A percentile compares a stretch with the other conserved stretches of the same genome.
These are phyloP conservation scores for Catamblyrhynchus diadema DNA, from an alignment of 2,797 vertebrate species.

Conservation along the genomic window DNA sequence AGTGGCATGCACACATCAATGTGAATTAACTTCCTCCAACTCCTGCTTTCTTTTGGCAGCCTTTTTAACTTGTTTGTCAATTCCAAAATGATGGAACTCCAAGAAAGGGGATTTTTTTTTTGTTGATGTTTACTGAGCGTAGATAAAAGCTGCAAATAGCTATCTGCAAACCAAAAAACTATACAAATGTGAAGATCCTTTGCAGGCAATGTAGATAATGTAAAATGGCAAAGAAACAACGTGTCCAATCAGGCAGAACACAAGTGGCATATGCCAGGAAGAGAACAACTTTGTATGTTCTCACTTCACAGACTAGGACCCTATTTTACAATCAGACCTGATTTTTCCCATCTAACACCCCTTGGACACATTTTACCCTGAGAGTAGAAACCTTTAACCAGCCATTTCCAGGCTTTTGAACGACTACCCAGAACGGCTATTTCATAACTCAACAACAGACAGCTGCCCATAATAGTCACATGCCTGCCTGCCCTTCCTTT, in stretches of 20 bases:
- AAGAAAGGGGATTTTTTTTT: slow-evolving; percentile 2
- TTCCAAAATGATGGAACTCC: slow-evolving; percentile 41
- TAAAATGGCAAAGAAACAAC: slow-evolving; percentile 45
- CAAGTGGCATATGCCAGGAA: not conserved
- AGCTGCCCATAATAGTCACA: not conserved
- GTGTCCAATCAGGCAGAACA: slow-evolving; percentile 42
- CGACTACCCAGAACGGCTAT: not conserved
- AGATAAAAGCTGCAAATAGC: slow-evolving; percentile 35
- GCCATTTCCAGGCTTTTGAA: slow-evolving; percentile 29
- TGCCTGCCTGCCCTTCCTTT: not conserved
- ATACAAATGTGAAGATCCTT: slow-evolving; percentile 16
- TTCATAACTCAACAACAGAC: slow-evolving; percentile 16
- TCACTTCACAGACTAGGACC: slow-evolving; percentile 37
- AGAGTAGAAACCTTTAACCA: slow-evolving; percentile 23
- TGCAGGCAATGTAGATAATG: slow-evolving; percentile 14
- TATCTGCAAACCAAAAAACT: slow-evolving; percentile 19
- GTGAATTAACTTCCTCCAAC: slow-evolving; percentile 60
- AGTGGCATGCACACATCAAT: slow-evolving; percentile 48
- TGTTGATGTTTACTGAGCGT: slow-evolving; percentile 16
- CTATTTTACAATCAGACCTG: slow-evolving; percentile 56
- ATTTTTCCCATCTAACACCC: slow-evolving; percentile 21
- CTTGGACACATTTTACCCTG: not conserved
- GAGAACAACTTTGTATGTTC: slow-evolving; percentile 24
- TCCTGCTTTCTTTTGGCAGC: slow-evolving; percentile 30
- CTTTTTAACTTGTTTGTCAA: slow-evolving; percentile 45